Evolutionary conservation across 2,888 invertebrate species (phyloP).

Genomic region (Galerucella calmariensis): DNA sequence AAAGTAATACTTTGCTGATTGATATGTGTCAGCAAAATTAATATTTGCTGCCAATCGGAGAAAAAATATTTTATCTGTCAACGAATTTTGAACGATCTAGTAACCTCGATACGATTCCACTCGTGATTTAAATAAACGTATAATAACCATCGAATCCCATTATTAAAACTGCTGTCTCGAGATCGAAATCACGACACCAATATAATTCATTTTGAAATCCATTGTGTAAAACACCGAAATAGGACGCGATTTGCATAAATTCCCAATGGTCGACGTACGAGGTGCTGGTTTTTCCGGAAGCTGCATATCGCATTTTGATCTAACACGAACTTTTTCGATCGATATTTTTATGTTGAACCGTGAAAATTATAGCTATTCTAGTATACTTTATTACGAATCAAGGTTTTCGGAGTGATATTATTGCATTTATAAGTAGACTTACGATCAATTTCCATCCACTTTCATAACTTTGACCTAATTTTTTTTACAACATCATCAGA

Average conservation of each 20-base stretch:
- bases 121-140: not conserved
- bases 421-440: not conserved
- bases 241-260: conserved; percentile 51
- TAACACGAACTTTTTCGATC: conserved; percentile 48
- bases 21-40: too few relatives aligned
- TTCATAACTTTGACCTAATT: too few relatives aligned
- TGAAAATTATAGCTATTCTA: conserved; percentile 22
- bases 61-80: not conserved
- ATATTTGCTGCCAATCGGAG: too few relatives aligned
- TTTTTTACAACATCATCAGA: too few relatives aligned
- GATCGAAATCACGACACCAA: conserved; percentile 19
- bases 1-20: too few relatives aligned
- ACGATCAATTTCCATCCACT: not conserved
- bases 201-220: conserved; percentile 6
- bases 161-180: conserved; percentile 3
- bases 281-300: conserved; percentile 51
- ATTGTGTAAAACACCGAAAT: conserved; percentile 19
- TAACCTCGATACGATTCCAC: not conserved
- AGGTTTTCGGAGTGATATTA: conserved; percentile 4
- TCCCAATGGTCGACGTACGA: conserved; percentile 41
- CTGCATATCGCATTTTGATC: conserved; percentile 52
- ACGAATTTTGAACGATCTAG: not conserved
- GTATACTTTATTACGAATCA: conserved; percentile 4
- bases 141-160: not conserved
- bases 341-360: conserved; percentile 31